Evolutionary conservation across 2,113 vertebrate genomes (phyloP).

Genomic region (Toxostoma redivivum): DNA sequence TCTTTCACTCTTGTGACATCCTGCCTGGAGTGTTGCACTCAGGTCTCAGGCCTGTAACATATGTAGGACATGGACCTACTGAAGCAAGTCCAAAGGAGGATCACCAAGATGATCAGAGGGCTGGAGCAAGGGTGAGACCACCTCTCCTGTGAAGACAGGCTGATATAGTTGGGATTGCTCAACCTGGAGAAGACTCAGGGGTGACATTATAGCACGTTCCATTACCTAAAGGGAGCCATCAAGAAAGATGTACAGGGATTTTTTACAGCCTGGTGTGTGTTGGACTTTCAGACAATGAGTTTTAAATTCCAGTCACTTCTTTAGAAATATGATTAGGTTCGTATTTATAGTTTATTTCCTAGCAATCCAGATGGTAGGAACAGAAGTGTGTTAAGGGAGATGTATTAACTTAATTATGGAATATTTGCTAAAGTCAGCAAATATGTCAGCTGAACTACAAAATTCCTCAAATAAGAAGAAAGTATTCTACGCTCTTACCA

Average conservation of each 20-base stretch:
- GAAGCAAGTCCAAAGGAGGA: rapidly evolving
- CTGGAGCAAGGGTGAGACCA: background rate
- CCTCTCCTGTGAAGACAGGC: background rate
- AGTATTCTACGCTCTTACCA: background rate
- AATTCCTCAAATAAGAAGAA: background rate
- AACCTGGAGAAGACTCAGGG: background rate
- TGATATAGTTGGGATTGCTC: background rate
- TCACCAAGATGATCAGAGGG: background rate
- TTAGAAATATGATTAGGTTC: background rate
- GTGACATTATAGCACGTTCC: background rate
- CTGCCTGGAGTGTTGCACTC: background rate
- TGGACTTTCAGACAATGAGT: background rate
- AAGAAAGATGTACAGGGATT: background rate
- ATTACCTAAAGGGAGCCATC: background rate
- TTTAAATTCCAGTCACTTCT: background rate
- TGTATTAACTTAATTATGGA: background rate
- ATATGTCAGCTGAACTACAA: background rate
- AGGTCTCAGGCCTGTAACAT: rapidly evolving
- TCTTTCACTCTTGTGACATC: background rate
- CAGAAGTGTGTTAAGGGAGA: background rate
- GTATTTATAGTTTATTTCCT: background rate
- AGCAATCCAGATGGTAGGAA: background rate
- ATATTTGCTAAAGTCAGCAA: background rate
- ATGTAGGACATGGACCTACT: background rate
- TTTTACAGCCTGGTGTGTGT: background rate